phyloP scores from a whole-genome alignment of 2,113 vertebrate species.

The Tricholaema leucomelas region DNA sequence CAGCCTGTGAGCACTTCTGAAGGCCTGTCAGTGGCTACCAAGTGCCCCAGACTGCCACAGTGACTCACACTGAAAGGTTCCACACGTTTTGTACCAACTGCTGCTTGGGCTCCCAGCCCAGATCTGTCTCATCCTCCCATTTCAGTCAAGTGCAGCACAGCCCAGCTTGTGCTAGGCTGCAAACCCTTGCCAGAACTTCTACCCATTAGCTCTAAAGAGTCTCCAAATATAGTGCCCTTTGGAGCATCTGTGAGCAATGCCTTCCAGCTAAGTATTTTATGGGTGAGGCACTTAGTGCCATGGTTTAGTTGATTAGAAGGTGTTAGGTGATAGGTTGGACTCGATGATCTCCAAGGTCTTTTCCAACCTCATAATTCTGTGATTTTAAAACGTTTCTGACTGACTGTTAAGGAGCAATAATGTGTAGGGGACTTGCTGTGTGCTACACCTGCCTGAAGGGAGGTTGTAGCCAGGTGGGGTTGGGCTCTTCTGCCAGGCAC shows the following conservation, averaged over 20 bases:
- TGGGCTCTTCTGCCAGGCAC: too few relatives aligned
- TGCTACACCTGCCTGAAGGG: too few relatives aligned
- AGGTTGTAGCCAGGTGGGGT: too few relatives aligned
- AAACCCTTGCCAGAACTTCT: not conserved
- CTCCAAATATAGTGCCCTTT: not conserved
- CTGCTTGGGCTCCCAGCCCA: slow-evolving; percentile 33
- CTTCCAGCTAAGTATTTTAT: not conserved
- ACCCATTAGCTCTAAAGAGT: not conserved
- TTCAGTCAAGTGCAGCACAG: not conserved
- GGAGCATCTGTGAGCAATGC: not conserved
- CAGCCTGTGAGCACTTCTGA: not conserved
- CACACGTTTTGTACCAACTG: slow-evolving; percentile 5
- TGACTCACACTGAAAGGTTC: not conserved
- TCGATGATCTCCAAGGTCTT: too few relatives aligned
- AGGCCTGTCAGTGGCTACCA: not conserved
- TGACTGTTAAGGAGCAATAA: not conserved
- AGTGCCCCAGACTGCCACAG: not conserved
- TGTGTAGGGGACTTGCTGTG: not conserved
- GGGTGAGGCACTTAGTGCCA: too few relatives aligned
- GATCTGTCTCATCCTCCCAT: slow-evolving; percentile 16
- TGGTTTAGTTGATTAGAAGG: too few relatives aligned
- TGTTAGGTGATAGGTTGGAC: too few relatives aligned
- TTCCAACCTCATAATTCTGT: too few relatives aligned
- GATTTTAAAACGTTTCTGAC: not conserved
- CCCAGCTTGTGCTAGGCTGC: not conserved